Evolutionary conservation across 2,888 invertebrate species (phyloP).

Genomic region (Crossocerus cetratus): DNA sequence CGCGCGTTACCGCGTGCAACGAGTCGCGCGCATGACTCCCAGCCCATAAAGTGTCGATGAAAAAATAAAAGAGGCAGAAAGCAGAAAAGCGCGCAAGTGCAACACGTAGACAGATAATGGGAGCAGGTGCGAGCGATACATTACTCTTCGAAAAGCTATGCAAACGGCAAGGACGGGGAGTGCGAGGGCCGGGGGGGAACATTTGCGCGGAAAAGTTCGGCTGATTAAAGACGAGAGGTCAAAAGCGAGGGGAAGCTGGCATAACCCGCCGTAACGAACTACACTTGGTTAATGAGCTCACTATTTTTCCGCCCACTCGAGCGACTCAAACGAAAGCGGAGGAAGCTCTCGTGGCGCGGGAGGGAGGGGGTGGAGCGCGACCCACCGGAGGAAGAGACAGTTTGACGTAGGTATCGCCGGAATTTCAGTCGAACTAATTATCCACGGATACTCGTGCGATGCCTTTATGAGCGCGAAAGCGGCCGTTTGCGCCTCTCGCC

Average conservation of each 20-base stretch:
- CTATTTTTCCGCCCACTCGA: constrained; percentile 32
- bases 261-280: neutral
- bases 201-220: constrained; percentile 6
- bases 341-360: too few relatives aligned
- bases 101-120: neutral
- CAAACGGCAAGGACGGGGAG: too few relatives aligned
- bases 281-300: constrained; percentile 33
- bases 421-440: constrained; percentile 40
- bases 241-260: neutral
- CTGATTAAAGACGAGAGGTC: constrained; percentile 14
- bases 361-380: too few relatives aligned
- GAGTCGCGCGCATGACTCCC: too few relatives aligned
- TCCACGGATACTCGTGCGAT: constrained; percentile 35
- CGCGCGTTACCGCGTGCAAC: constrained; percentile 2
- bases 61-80: neutral
- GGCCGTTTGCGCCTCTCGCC: constrained; percentile 17
- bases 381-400: too few relatives aligned
- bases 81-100: neutral
- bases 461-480: constrained; percentile 6
- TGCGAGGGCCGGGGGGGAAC: neutral
- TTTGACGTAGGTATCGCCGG: neutral
- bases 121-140: too few relatives aligned
- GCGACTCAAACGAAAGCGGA: constrained; percentile 21
- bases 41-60: too few relatives aligned
- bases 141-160: too few relatives aligned